phyloP scores from a whole-genome alignment of 1,140 invertebrate species.

The Onthophagus taurus region DNA sequence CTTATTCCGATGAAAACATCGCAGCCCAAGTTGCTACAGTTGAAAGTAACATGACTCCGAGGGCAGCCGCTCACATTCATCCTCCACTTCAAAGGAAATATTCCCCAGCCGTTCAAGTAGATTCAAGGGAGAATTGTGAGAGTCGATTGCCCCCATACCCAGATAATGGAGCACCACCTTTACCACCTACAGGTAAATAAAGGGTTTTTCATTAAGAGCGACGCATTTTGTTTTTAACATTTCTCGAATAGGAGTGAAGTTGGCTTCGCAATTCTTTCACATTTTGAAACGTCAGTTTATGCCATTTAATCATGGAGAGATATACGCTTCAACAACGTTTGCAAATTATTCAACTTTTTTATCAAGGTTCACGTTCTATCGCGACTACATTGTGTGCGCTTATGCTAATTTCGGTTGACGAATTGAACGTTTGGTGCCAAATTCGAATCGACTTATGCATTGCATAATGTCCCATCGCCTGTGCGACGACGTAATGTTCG shows the following conservation, averaged over 20 bases:
- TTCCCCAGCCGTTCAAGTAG: conserved; percentile 44
- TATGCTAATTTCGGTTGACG: not conserved
- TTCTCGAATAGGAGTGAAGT: conserved; percentile 7
- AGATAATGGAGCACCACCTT: conserved; percentile 39
- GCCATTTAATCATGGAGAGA: conserved; percentile 3
- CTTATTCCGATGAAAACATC: conserved; percentile 51
- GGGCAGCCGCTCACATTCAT: conserved; percentile 44
- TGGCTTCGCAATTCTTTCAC: not conserved
- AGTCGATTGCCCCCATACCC: conserved; percentile 36
- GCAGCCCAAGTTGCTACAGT: conserved; percentile 35
- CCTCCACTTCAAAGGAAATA: conserved; percentile 53
- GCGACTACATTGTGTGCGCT: conserved; percentile 5
- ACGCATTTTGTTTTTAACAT: not conserved
- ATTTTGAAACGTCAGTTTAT: no score
- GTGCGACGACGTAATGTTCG: conserved; percentile 3
- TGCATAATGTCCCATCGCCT: conserved; percentile 3
- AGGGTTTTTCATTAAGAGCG: conserved; percentile 5
- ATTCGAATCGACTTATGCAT: conserved; percentile 3
- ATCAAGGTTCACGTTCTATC: not conserved
- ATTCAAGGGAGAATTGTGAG: conserved; percentile 50
- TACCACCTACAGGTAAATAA: conserved; percentile 35
- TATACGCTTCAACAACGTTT: conserved; percentile 4
- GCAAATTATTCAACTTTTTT: conserved; percentile 6
- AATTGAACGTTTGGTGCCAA: conserved; percentile 3
- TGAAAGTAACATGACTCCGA: conserved; percentile 39